phyloP scores from a whole-genome alignment of 2,113 vertebrate species.

The Coptodon rendalli region DNA sequence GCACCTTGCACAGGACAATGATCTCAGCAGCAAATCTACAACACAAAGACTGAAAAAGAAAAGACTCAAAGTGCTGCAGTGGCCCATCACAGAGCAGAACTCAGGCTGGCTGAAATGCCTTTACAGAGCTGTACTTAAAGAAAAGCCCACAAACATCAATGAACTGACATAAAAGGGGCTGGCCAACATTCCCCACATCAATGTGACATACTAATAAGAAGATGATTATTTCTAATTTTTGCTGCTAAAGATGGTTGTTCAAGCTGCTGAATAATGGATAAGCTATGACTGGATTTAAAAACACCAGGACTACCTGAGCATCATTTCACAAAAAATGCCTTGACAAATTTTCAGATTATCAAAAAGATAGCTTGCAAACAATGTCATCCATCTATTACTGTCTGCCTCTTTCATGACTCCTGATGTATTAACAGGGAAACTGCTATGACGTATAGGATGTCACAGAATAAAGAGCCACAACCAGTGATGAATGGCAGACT shows the following conservation, averaged over 20 bases:
- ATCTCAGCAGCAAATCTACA: not conserved
- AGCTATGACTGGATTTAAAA: not conserved
- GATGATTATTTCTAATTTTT: fast-evolving
- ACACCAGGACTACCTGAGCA: not conserved
- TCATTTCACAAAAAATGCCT: not conserved
- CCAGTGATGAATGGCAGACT: slow-evolving; percentile 1
- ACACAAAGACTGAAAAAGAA: not conserved
- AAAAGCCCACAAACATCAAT: fast-evolving
- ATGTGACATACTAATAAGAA: not conserved
- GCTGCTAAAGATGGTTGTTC: not conserved
- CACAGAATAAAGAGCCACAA: not conserved
- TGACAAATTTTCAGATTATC: not conserved
- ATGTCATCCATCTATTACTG: not conserved
- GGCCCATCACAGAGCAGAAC: not conserved
- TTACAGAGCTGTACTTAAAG: not conserved
- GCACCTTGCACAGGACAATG: not conserved
- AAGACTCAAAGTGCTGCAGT: not conserved
- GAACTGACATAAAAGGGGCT: not conserved
- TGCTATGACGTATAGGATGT: not conserved
- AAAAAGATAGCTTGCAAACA: not conserved
- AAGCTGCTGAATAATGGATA: not conserved
- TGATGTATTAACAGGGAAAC: not conserved
- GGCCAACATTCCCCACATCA: not conserved
- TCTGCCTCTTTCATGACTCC: not conserved
- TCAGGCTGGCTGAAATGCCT: not conserved